Base-by-base conservation (phyloP, 1,140 invertebrate genomes). In the Drosophila willistoni region DNA sequence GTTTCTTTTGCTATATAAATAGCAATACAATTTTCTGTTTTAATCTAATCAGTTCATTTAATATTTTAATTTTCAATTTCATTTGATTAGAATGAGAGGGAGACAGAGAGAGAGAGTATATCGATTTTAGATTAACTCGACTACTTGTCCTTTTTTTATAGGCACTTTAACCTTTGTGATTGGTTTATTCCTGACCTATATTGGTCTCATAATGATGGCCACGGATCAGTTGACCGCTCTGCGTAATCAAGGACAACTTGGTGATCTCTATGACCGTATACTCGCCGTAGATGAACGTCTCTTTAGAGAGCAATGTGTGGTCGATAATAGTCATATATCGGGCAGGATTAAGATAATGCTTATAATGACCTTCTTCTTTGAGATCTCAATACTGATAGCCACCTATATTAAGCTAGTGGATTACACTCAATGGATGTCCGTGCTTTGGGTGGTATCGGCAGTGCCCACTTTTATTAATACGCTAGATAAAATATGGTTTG, bases 401-500 rank as follows among this genome's bases (percentile, higher is more conserved):
- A 91, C 87, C 3, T 91, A 87, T 33, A 41, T 90, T 3, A 73
- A 65, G 7, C 62, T 91, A 17, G 84, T 91, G 12, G 87, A 91
- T 34, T 76, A 86, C 7, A 74, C 73, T 0, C 71, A 91, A n/a
- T 91, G 77, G 82, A 47, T 84, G 47, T 85, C 90, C 2, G 6
- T 92, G 22, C 42, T 87, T 13, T 91, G 90, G 90, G 22, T 90
- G 9, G 63, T 90, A 5, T 87, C 91, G 3, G 74, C 68, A 13
- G 64, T 92, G 19, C 91, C 91, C 6, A 91, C 91, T 10, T 83
- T 91, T 5, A 79, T 91, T 2, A 92, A 90, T 66, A 81, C 86
- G 1, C 60, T 92, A 19, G 90, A 92, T 34, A 92, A 92, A 72
- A 92, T 92, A 55, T 92, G 91, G 91, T 92, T 92, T 66, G 78